Base-by-base conservation (phyloP, 35 echinoderm and acorn worm species). In the Apostichopus californicus region DNA sequence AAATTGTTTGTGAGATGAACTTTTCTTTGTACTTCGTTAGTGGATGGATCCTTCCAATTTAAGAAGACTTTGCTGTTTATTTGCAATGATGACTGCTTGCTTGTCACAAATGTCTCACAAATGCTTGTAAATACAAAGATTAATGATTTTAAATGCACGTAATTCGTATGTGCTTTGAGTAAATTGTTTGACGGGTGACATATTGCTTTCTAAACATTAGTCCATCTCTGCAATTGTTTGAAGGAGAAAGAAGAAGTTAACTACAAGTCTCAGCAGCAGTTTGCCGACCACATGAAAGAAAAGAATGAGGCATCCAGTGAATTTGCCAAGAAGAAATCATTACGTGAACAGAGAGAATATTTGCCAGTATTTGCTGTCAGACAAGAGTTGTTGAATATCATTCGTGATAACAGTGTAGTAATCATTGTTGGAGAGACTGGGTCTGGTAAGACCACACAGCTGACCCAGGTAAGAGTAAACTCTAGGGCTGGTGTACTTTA, bases 231-330 rank as follows among this genome's bases (percentile, higher is more conserved):
- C 34, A 46, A 46, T 46, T 75, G 71, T 75, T 46, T 68, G 13
- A 18, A 92, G 77, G 82, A 90, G 20, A 86, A 92, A 80, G 96
- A 95, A 34, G 95, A 98, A 78, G 93, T 98, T 9, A 96, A 98
- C 78, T 98, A 98, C 88, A 98, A 98, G 68, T 96, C 97, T 12
- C 95, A 99, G 77, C 97, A 99, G 89, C 95, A 99, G 95, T 99
- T 99, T 93, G 97, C 97, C 78, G 95, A 99, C 53, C 97, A 99
- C 92, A 99, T 99, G 97, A 99, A 99, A 63, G 94, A 96, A 22
- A 96, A 99, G 88, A 98, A 73, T 3, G 92, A 96, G 86, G 97
- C 97, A 18, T 86, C 97, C 18, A 99, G 97, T 87, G 95, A 96
- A 34, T 99, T 99, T 94, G 97, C 97, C 53, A 91, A 93, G 77